Evolutionary conservation across 2,113 vertebrate species (phyloP).

Genomic region (Gyps fulvus): DNA sequence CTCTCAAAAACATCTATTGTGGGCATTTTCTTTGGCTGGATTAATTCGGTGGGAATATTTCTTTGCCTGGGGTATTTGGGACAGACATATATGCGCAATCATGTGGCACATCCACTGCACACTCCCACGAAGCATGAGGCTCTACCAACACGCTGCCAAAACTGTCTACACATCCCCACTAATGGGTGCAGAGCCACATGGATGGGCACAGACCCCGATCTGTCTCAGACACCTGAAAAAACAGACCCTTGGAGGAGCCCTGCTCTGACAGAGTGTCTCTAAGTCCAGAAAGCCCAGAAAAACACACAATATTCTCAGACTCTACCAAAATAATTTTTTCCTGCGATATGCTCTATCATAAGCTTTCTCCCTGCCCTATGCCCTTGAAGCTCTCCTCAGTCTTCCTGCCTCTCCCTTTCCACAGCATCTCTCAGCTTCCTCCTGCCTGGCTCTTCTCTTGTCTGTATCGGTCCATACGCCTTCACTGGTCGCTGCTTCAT

Average conservation of each 20-base stretch:
- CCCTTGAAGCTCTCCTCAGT: neutral
- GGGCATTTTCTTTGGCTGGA: neutral
- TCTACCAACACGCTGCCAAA: neutral
- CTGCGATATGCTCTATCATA: neutral
- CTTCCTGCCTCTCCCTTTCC: neutral
- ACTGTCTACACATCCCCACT: neutral
- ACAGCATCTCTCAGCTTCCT: neutral
- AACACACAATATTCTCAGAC: neutral
- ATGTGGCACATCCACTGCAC: neutral
- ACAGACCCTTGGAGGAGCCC: neutral
- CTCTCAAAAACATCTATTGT: neutral
- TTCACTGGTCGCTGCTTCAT: neutral
- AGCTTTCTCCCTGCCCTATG: neutral
- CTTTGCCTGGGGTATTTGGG: neutral
- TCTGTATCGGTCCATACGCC: neutral
- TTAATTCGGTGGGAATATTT: neutral
- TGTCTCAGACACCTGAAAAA: neutral
- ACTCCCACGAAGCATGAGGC: accelerated
- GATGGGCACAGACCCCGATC: neutral
- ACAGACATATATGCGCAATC: neutral
- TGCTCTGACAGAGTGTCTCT: neutral
- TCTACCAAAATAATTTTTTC: neutral
- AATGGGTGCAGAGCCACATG: neutral
- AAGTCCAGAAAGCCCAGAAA: neutral
- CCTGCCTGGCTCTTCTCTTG: neutral